phyloP scores from a whole-genome alignment of 2,888 invertebrate species.

The Meliscaeva auricollis region DNA sequence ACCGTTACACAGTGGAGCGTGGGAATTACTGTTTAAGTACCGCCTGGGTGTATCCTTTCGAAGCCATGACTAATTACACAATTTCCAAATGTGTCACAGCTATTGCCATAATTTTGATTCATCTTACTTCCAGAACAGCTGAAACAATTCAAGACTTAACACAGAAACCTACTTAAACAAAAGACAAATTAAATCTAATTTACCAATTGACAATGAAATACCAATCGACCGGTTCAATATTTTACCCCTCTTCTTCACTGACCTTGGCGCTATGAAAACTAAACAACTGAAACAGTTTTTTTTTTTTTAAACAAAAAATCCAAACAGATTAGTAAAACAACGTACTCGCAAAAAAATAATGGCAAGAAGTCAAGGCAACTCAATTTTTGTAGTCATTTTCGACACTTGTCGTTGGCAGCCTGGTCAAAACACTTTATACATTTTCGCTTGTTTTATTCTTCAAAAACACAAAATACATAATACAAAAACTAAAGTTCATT shows the following conservation, averaged over 20 bases:
- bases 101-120: background rate
- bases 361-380: slow-evolving; percentile 69
- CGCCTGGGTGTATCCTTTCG: too few species aligned
- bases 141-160: background rate
- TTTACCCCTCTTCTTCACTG: background rate
- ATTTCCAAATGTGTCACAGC: too few species aligned
- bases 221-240: background rate
- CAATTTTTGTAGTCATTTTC: slow-evolving; percentile 25
- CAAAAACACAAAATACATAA: background rate
- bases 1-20: too few species aligned
- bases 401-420: slow-evolving; percentile 69
- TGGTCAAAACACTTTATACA: slow-evolving; percentile 53
- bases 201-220: background rate
- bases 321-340: slow-evolving; percentile 46
- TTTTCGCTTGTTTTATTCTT: slow-evolving; percentile 14
- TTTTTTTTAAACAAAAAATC: slow-evolving; percentile 9
- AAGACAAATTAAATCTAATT: background rate
- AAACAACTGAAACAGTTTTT: background rate
- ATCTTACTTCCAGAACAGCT: background rate
- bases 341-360: slow-evolving; percentile 63
- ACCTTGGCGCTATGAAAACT: slow-evolving; percentile 14
- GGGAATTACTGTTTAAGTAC: too few species aligned
- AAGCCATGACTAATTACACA: too few species aligned
- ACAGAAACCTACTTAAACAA: slow-evolving; percentile 11
- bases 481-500: slow-evolving; percentile 27